A percentile compares a stretch with the other conserved stretches of the same genome.
These are phyloP conservation scores for Parnassius glacialis DNA, from an alignment of 2,888 invertebrate genomes.

Conservation along the genomic window DNA sequence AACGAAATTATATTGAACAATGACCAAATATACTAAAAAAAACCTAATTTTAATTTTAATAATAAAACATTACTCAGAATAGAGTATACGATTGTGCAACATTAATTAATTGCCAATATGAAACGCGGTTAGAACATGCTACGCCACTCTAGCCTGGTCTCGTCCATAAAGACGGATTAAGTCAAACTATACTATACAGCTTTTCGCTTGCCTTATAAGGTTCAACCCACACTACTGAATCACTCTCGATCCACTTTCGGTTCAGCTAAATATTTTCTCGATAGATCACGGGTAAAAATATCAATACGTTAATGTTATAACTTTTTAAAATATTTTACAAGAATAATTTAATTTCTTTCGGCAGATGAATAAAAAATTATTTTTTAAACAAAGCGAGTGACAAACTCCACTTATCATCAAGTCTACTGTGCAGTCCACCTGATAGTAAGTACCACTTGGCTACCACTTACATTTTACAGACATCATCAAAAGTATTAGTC, in stretches of 20 bases:
- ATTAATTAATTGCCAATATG: neutral
- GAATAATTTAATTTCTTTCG: too few species aligned
- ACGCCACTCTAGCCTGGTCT: neutral
- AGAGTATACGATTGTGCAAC: too few species aligned
- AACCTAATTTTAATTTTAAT: neutral
- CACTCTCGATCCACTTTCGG: slow-evolving; percentile 1
- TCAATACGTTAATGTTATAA: neutral
- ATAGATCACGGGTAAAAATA: neutral
- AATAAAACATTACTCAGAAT: too few species aligned
- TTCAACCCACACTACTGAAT: slow-evolving; percentile 15
- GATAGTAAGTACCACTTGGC: too few species aligned
- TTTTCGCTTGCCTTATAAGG: slow-evolving; percentile 22
- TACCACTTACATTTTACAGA: too few species aligned
- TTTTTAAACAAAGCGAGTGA: too few species aligned
- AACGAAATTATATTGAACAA: too few species aligned
- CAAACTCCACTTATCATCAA: too few species aligned
- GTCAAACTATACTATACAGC: slow-evolving; percentile 13
- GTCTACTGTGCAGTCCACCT: too few species aligned
- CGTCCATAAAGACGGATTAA: slow-evolving; percentile 10
- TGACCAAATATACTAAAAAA: too few species aligned
- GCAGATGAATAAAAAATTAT: too few species aligned
- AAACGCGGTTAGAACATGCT: neutral
- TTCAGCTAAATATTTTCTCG: slow-evolving; percentile 1
- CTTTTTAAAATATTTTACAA: neutral
- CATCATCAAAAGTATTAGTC: too few species aligned